Conservation (phyloP, 2,888 invertebrate genomes). For the Calameuta pallipes region DNA sequence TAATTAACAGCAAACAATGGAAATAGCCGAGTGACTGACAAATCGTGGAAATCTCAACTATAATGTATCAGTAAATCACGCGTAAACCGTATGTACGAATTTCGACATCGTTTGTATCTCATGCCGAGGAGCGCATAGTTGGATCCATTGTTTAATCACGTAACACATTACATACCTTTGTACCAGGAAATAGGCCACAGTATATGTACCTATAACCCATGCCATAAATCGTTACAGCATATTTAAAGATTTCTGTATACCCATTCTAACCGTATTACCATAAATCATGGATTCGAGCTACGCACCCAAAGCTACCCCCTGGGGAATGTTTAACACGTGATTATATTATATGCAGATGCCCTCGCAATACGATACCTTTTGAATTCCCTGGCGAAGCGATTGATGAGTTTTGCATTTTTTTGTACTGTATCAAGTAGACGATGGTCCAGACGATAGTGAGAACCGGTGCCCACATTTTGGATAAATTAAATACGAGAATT, state of each 20-base stretch:
- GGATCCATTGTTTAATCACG: not conserved
- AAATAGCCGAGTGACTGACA: not conserved
- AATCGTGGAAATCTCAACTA: not conserved
- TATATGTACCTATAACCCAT: not conserved
- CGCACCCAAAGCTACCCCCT: not conserved
- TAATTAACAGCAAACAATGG: not conserved
- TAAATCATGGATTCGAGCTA: not conserved
- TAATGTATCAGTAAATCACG: not conserved
- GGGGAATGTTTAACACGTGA: not conserved
- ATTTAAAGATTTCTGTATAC: constrained; percentile 1
- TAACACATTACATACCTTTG: not conserved
- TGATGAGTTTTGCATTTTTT: constrained; percentile 20
- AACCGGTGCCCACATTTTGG: constrained; percentile 51
- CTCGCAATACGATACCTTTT: not conserved
- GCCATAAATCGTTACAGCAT: not conserved
- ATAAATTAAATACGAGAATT: not conserved
- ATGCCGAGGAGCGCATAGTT: not conserved
- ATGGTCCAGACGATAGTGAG: constrained; percentile 48
- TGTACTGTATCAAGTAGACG: constrained; percentile 43
- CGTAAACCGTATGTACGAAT: not conserved
- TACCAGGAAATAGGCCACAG: not conserved
- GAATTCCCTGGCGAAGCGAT: not conserved
- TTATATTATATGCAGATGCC: not conserved
- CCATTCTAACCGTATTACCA: not conserved
- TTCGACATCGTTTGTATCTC: not conserved